Base-by-base conservation (phyloP, 2,888 invertebrate genomes). In the Neocrepidodera transversa region DNA sequence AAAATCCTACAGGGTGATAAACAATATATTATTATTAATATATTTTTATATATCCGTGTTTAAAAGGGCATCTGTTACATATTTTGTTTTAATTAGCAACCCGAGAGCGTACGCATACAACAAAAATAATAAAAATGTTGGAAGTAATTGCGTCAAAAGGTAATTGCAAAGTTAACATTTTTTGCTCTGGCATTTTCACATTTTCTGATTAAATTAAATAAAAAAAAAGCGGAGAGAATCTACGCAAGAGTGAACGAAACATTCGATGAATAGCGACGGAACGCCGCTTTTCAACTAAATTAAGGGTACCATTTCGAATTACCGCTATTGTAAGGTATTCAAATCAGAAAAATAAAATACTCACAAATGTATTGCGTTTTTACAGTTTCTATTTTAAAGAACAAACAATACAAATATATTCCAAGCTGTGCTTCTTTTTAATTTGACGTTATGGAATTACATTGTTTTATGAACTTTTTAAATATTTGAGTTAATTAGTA, bases 401-500 rank as follows among this genome's bases (percentile, higher is more conserved):
- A 58, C 49, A n/a, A n/a, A 66, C 62, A 64, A 66, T 62, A 62
- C 63, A 54, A 58, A 58, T 60, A 65, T 65, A 65, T 65, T 60
- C 58, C 45, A 58, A 56, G 58, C 57, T 26, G 57, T 54, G 58
- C 60, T 51, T 35, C 51, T 62, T 63, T 45, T 54, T 58, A 62
- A 56, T 61, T 64, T 52, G 53, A 56, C 58, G 59, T 56, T 60
- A 54, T 58, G 59, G 62, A 54, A 63, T 59, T 58, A 58, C 56
- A 60, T 68, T 63, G 68, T 66, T 54, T 60, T 56, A 62, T 32
- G 60, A 58, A 60, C 57, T 66, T 68, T 67, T 67, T 63, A 66
- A 68, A 69, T 69, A 67, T 70, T 68, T 69, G 64, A 67, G 70
- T 68, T 70, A 70, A 70, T 70, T 70, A 68, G 68, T 64, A 64